These are phyloP conservation scores for Chondrosia reniformis DNA, from an alignment of 37 sponge, comb jelly and placozoan genomes.

Conservation along the genomic window DNA sequence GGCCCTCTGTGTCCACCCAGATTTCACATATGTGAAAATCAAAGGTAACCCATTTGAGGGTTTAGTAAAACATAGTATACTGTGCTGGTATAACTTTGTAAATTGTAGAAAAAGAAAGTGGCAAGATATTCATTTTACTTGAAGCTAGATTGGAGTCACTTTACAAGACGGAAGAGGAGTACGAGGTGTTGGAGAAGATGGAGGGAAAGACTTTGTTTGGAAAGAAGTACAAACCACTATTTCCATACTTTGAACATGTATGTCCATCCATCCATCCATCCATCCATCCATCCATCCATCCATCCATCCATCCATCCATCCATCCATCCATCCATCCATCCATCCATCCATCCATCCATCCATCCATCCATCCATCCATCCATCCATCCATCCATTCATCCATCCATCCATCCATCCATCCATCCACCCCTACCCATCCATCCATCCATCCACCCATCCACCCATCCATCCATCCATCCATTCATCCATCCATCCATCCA, in stretches of 20 bases:
- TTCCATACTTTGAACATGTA: slow-evolving; percentile 64
- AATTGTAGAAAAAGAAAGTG: no score
- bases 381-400: no score
- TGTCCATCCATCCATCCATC: background rate
- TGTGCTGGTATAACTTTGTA: no score
- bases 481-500: no score
- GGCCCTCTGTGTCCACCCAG: slow-evolving; percentile 92
- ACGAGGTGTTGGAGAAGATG: slow-evolving; percentile 65
- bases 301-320: no score
- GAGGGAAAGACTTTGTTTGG: slow-evolving; percentile 51
- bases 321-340: background rate
- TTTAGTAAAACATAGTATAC: background rate
- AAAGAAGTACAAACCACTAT: slow-evolving; percentile 85
- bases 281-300: background rate
- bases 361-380: background rate
- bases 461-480: no score
- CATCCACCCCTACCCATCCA: no score
- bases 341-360: background rate
- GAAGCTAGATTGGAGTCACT: slow-evolving; percentile 77
- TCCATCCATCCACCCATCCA: no score
- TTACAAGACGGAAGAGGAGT: slow-evolving; percentile 85
- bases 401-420: no score
- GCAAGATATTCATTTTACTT: slow-evolving; percentile 94
- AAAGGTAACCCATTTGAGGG: slow-evolving; percentile 43
- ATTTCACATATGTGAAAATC: slow-evolving; percentile 84